phyloP scores from a whole-genome alignment of 2,888 invertebrate species.

The Cenopis cana region DNA sequence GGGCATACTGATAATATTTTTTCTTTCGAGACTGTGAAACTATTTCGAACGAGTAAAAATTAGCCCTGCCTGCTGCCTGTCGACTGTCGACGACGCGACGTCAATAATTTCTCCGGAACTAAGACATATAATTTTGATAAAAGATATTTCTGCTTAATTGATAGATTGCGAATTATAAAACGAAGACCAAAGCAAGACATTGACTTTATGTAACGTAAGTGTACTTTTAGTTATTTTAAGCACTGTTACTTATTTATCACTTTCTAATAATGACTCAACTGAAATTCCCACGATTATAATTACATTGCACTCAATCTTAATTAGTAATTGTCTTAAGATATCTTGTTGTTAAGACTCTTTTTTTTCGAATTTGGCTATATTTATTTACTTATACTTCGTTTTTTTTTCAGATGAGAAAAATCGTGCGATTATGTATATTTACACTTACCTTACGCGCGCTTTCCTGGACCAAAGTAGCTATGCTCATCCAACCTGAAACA shows the following conservation, averaged over 20 bases:
- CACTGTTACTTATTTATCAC: conserved; percentile 56
- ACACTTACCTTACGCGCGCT: conserved; percentile 45
- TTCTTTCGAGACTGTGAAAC: background rate
- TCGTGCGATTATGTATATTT: no score
- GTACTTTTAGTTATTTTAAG: conserved; percentile 24
- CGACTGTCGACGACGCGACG: no score
- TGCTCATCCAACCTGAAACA: conserved; percentile 56
- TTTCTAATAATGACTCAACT: conserved; percentile 56
- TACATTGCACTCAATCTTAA: conserved; percentile 33
- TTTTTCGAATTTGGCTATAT: background rate
- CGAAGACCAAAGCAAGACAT: conserved; percentile 15
- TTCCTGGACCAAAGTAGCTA: conserved; percentile 52
- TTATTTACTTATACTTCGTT: no score
- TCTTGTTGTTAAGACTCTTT: background rate
- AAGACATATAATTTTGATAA: background rate
- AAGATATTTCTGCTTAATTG: conserved; percentile 30
- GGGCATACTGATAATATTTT: background rate
- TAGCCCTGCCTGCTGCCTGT: no score
- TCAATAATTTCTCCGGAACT: background rate
- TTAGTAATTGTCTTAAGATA: conserved; percentile 37
- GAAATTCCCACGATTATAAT: conserved; percentile 54
- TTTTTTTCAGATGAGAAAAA: no score
- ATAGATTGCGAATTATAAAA: conserved; percentile 18
- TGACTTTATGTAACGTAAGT: conserved; percentile 28
- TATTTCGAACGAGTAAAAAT: no score